Evolutionary conservation across 2,888 invertebrate genomes (phyloP), one percentile per base, ranked within the genome.

Genomic region (Xanthostigma xanthostigma): DNA sequence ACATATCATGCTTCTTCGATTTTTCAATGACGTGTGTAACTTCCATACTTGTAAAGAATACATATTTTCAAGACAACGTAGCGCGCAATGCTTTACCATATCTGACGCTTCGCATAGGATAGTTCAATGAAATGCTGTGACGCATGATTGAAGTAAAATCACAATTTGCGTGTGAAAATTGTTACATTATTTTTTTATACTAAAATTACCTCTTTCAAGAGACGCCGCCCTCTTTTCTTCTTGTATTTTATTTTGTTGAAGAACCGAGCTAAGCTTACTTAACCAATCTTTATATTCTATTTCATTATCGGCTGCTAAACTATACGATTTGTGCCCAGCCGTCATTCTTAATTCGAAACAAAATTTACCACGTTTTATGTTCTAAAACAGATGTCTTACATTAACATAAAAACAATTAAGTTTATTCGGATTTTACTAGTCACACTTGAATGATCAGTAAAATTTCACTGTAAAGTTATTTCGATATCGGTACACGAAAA

Each of bases 321-420:
- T 79, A 59, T 89, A 90, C 0, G 88, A 86, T 62, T 90, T 89
- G 54, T 86, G 86, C 13, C 86, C 86, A 8, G 87, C 81, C 17
- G 78, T 79, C 88, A 91, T 90, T 53, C 85, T 78, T 41, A 94
- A 67, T 65, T 94, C 93, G 66, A 94, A 93, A 64, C 90, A 85
- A 62, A 77, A 82, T 58, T 85, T 77, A 3, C 90, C 90, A 49
- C 89, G 76, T 69, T 90, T 91, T 13, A 82, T 72, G 70, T 89
- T 92, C 86, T 82, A 60, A 12, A 64, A 65, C 35, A 10, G 41
- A 51, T 49, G 46, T 42, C 45, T 44, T 2, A 49, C 14, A 42
- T 8, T 10, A 48, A 38, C 12, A 36, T 13, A 35, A 45, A 13
- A 17, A 43, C 27, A 27, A 5, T 27, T 27, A 27, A 27, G 27